A percentile compares a stretch with the other conserved stretches of the same genome.
phyloP scores from a whole-genome alignment of 2,888 invertebrate genomes.

The Xanthorhoe spadicearia region DNA sequence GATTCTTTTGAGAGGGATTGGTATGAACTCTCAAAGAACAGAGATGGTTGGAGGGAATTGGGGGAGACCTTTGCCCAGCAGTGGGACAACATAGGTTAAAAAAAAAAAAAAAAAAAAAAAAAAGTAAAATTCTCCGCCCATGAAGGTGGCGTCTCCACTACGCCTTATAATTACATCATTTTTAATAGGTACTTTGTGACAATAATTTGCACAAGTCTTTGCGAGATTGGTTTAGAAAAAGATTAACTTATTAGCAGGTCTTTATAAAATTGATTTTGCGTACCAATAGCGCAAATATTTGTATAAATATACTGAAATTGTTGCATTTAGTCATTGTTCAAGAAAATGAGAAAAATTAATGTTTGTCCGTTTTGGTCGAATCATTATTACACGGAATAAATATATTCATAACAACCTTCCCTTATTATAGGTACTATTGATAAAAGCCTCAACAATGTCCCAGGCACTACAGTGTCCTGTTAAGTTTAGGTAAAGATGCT shows the following conservation, averaged over 20 bases:
- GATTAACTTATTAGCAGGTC: neutral
- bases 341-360: neutral
- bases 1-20: too few relatives aligned
- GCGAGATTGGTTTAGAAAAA: neutral
- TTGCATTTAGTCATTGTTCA: neutral
- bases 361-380: slow-evolving; percentile 6
- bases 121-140: slow-evolving; percentile 4
- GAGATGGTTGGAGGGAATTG: too few relatives aligned
- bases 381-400: neutral
- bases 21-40: too few relatives aligned
- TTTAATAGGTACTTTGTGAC: neutral
- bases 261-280: neutral
- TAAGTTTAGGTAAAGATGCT: too few relatives aligned
- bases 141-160: neutral
- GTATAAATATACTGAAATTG: neutral
- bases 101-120: too few relatives aligned
- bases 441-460: too few relatives aligned
- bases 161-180: slow-evolving; percentile 2
- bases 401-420: neutral
- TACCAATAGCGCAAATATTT: neutral
- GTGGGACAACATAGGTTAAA: too few relatives aligned
- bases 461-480: too few relatives aligned
- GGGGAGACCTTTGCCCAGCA: too few relatives aligned
- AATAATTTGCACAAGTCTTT: neutral
- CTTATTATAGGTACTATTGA: neutral